Evolutionary conservation across 2,797 vertebrate genomes (phyloP), one percentile per base, ranked within the genome.

Genomic region (Myiotriccus ornatus): DNA sequence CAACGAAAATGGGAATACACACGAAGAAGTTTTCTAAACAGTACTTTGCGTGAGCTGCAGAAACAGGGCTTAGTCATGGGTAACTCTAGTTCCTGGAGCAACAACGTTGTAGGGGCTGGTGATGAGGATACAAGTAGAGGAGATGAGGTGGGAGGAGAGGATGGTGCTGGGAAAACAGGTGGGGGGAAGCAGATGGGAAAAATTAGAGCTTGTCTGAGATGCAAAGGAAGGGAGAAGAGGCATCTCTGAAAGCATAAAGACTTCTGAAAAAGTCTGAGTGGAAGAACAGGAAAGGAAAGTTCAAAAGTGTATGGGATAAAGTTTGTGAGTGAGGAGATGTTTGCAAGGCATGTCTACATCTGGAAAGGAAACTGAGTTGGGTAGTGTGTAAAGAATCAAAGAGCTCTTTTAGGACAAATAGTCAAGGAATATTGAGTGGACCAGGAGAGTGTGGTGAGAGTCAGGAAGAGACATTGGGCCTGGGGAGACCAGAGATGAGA

Each of bases 101-200:
- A 18, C 62, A 32, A 14, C 49, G 10, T 68, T 87, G 65, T n/a
- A 81, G 43, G 27, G 50, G 15, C 23, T 88, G 68, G 30, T 52
- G 43, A 50, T 37, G 69, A 81, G 34, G 27, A 81, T 63, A 47
- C 85, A 96, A 82, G 46, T 3, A 70, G 57, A 90, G 81, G 70
- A 94, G 92, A 94, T 77, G 14, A 65, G 34, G 70, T 14, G 43
- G 91, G 53, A 95, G 62, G 44, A 89, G 63, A 77, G 84, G 28
- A 12, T 83, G 19, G 53, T 75, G 28, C 41, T 90, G 55, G 39
- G 87, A 78, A 86, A 82, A 80, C 12, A 47, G 44, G 25, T 21
- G 0, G 8, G 18, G 1, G 4, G 43, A 78, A 65, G 9, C 35
- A 47, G 47, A 47, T 37, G 64, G 77, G 37, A 89, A 84, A 84